phyloP scores from a whole-genome alignment of 2,888 invertebrate species.

The Agrochola lota region DNA sequence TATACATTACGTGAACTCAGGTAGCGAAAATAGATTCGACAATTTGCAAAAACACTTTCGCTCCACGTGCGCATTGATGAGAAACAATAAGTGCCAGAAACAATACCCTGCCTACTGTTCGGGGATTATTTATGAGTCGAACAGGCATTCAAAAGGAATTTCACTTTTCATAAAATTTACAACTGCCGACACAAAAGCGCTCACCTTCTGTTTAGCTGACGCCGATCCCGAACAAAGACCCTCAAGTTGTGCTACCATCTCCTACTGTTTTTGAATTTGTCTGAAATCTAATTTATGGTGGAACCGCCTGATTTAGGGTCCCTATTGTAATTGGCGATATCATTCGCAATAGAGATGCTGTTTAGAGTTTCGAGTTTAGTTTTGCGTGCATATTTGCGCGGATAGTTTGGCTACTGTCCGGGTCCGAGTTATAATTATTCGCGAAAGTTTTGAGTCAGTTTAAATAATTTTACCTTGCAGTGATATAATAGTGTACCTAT shows the following conservation, averaged over 20 bases:
- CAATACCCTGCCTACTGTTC: conserved; percentile 88
- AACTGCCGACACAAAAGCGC: conserved; percentile 87
- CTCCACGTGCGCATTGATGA: conserved; percentile 85
- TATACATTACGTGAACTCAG: conserved; percentile 72
- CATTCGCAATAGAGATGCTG: conserved; percentile 79
- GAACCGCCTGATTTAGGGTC: conserved; percentile 85
- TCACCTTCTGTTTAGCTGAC: conserved; percentile 90
- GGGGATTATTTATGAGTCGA: conserved; percentile 88
- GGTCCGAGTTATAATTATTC: conserved; percentile 61
- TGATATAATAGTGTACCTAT: conserved; percentile 30
- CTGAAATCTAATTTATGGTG: conserved; percentile 87
- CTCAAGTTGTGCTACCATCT: conserved; percentile 89
- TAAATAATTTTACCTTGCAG: conserved; percentile 45
- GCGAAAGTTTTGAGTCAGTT: conserved; percentile 55
- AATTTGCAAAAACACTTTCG: conserved; percentile 86
- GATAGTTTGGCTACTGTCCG: conserved; percentile 71
- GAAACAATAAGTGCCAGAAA: conserved; percentile 89
- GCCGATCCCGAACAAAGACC: conserved; percentile 87
- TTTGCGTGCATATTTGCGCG: conserved; percentile 75
- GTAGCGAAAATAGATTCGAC: conserved; percentile 79
- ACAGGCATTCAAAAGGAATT: conserved; percentile 90
- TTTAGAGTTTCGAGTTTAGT: conserved; percentile 80
- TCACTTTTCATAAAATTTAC: conserved; percentile 91
- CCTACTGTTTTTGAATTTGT: conserved; percentile 90
- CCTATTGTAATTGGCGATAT: conserved; percentile 87